Percentiles rank a stretch among this genome's conserved stretches.
Evolutionary conservation across 2,888 invertebrate species (phyloP).

Genomic region (Neoscelio sp.): DNA sequence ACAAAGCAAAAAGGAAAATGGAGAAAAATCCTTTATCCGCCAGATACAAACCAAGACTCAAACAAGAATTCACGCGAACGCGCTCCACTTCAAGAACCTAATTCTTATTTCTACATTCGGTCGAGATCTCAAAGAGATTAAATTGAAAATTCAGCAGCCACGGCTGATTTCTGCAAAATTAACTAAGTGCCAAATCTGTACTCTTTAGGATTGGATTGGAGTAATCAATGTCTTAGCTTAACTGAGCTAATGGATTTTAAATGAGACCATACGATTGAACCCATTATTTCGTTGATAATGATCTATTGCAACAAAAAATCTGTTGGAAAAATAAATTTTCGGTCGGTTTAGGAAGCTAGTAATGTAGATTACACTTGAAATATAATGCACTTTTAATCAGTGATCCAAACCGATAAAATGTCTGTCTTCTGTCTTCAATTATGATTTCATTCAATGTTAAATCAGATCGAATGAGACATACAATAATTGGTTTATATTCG

Average conservation of each 20-base stretch:
- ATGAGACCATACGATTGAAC: slow-evolving; percentile 48
- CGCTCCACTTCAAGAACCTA: slow-evolving; percentile 7
- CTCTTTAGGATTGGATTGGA: slow-evolving; percentile 22
- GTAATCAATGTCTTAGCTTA: slow-evolving; percentile 50
- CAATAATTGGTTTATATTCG: too few relatives aligned
- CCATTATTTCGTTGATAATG: slow-evolving; percentile 51
- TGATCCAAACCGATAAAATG: too few relatives aligned
- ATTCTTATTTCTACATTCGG: slow-evolving; percentile 55
- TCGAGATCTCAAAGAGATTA: slow-evolving; percentile 37
- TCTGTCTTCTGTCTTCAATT: too few relatives aligned
- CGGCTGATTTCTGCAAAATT: slow-evolving; percentile 54
- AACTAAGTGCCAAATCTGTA: slow-evolving; percentile 56
- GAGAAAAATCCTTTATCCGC: slow-evolving; percentile 16
- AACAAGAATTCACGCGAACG: slow-evolving; percentile 14
- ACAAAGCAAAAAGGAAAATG: slow-evolving; percentile 24
- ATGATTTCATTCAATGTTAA: too few relatives aligned
- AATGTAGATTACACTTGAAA: too few relatives aligned
- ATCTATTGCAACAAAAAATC: slow-evolving; percentile 23
- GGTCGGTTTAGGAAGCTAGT: slow-evolving; percentile 9
- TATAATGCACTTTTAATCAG: too few relatives aligned
- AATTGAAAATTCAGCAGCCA: slow-evolving; percentile 54
- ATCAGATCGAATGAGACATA: too few relatives aligned
- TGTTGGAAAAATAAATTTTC: slow-evolving; percentile 13
- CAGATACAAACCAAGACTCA: slow-evolving; percentile 25
- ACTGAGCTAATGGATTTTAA: slow-evolving; percentile 63